Base-by-base conservation (phyloP, 2,113 vertebrate genomes). In the Python bivittatus region DNA sequence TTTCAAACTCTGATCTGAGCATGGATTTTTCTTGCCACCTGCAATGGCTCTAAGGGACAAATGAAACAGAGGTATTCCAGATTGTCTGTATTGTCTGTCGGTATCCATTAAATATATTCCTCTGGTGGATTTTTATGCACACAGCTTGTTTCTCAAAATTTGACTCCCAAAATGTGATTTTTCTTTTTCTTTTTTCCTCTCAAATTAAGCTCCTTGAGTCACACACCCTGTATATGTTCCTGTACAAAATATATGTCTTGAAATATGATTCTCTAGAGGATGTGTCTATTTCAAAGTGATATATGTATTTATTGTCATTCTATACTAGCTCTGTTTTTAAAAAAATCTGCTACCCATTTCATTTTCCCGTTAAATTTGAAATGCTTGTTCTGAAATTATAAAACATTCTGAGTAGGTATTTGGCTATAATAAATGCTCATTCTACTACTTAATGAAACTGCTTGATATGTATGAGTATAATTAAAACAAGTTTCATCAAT, bases 401-500 rank as follows among this genome's bases (percentile, higher is more conserved):
- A 90, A 27, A 33, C 91, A 48, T 11, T 91, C 61, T 38, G 42
- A 87, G 53, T 0, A 90, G 48, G 25, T 54, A 61, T 57, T 54
- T 86, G 68, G 58, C n/a, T 92, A 90, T 38, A 90, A 72, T 10
- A 95, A 93, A 89, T 64, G 48, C 52, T 86, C 54, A 29, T 88
- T 85, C 4, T 60, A 86, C 64, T 56, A 52, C 12, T 38, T 90
- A 61, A 91, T 68, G n/a, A 92, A 93, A 92, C 25, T 89, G 10
- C 38, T 94, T 95, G 52, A 88, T 89, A 90, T 90, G 90, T 93
- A 93, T 85, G 91, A 13, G 6, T 57, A 25, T 86, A 93, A 95
- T 93, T 94, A 95, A 92, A 94, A 90, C 22, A 92, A 95, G 48
- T 90, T 86, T 15, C 91, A 93, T 95, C 79, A 92, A 93, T 94